Evolutionary conservation across 2,113 vertebrate species (phyloP), one percentile per base, ranked within the genome.

Genomic region (Cromileptes altivelis): DNA sequence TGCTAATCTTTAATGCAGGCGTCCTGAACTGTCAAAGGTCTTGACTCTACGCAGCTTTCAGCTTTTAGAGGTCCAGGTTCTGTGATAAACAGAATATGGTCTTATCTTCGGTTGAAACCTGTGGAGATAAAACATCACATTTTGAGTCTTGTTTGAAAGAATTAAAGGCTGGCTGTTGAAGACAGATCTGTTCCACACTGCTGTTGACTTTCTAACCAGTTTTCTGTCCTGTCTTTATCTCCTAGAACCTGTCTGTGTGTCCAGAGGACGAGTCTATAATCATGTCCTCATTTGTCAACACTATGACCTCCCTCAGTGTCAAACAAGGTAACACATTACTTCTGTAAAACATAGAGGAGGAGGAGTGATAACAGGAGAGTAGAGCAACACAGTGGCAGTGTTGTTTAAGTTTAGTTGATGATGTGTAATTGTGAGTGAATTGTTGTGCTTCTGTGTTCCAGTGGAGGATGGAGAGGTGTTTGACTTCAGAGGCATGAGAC

Each of bases 281-380:
- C 87, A 99, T 99, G 98, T 99, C 98, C 18, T 99, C 98, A 77
- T 99, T 99, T 82, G 98, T 99, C 87, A 99, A 99, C 94, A 99
- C 98, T 0, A 99, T 99, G 98, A 99, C 98, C 71, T 99, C 98
- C 25, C 95, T 99, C 85, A 99, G 97, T 4, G 98, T 99, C 79
- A 99, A 99, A 92, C 98, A 99, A 96, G 98, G 98, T 99, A 92
- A 81, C 18, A 9, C 21, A 55, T 55, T 4, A n/a, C 53, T n/a
- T n/a, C 53, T 18, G 3, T 0, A 42, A 33, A 64, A 1, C 53
- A 2, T 4, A 21, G 12, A 19, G 40, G n/a, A 27, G 21, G 2
- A 25, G 37, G 13, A 76, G 49, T 11, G 18, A 63, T 2, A 62
- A 21, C 42, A 45, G 42, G 42, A 45, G 42, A 0, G 42, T 12